Evolutionary conservation across 2,888 invertebrate genomes (phyloP).

Genomic region (Lissocephala sabroskyi): DNA sequence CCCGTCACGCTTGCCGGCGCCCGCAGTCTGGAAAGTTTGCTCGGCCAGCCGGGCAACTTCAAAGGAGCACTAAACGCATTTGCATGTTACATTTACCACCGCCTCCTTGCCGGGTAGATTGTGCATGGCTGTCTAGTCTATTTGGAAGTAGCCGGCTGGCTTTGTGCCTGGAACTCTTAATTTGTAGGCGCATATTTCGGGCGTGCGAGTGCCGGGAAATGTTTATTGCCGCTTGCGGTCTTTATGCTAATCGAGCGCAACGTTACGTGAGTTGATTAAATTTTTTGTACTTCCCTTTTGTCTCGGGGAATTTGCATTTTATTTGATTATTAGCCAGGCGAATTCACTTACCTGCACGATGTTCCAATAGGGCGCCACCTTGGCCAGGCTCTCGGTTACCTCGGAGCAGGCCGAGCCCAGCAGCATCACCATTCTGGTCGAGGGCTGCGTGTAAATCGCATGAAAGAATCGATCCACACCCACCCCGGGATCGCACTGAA

Average conservation of each 20-base stretch:
- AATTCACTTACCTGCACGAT: constrained; percentile 82
- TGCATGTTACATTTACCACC: constrained; percentile 29
- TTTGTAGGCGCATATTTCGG: constrained; percentile 29
- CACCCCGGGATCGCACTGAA: constrained; percentile 91
- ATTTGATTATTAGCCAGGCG: constrained; percentile 18
- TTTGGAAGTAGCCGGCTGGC: not conserved
- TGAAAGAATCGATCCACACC: constrained; percentile 94
- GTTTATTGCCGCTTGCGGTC: constrained; percentile 46
- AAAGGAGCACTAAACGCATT: constrained; percentile 36
- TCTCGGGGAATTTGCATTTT: constrained; percentile 51
- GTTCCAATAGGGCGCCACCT: constrained; percentile 94
- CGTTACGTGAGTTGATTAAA: constrained; percentile 61
- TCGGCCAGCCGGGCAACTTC: constrained; percentile 28
- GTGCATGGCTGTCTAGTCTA: too few relatives aligned
- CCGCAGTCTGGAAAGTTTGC: constrained; percentile 1
- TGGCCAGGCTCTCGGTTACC: constrained; percentile 91
- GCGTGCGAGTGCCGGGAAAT: constrained; percentile 42
- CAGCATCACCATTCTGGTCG: constrained; percentile 84
- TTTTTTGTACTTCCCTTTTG: constrained; percentile 30
- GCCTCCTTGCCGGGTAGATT: constrained; percentile 2
- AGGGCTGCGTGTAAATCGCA: constrained; percentile 86
- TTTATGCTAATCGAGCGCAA: constrained; percentile 52
- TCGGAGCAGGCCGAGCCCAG: constrained; percentile 93
- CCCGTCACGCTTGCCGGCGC: too few relatives aligned
- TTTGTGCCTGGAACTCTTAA: constrained; percentile 19